Conservation (phyloP, 2,888 invertebrate species). For the Drosophila kuntzei region DNA sequence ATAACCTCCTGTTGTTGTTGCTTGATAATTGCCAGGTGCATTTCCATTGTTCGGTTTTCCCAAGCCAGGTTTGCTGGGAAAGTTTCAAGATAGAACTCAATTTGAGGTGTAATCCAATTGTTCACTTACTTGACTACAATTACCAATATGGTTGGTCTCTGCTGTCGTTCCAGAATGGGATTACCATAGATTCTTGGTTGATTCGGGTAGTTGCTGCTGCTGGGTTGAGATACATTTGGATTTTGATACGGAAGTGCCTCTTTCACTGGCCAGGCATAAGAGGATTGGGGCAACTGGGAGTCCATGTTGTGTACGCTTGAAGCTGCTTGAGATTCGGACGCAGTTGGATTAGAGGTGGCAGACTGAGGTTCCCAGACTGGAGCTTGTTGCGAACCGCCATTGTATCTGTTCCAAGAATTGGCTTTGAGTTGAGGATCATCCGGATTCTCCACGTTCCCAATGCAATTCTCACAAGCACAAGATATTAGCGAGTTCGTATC, state of each 20-base stretch:
- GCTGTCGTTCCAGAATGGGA: background rate
- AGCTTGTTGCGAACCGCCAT: background rate
- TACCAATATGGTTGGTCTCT: slow-evolving; percentile 29
- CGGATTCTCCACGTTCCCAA: background rate
- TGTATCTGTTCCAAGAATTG: background rate
- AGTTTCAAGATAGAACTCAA: background rate
- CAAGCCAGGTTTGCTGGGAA: background rate
- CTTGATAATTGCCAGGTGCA: background rate
- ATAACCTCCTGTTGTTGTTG: background rate
- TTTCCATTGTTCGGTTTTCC: background rate
- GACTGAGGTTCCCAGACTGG: background rate
- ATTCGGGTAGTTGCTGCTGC: background rate
- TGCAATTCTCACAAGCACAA: slow-evolving; percentile 1
- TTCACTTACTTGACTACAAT: slow-evolving; percentile 33
- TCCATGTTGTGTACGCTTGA: background rate
- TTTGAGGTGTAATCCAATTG: background rate
- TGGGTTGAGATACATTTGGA: background rate
- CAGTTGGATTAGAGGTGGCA: too few relatives aligned
- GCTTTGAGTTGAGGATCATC: background rate
- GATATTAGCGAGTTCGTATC: background rate
- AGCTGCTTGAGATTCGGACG: background rate
- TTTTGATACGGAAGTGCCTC: background rate
- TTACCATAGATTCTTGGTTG: background rate
- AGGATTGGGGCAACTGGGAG: background rate
- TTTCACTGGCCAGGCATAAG: background rate